Evolutionary conservation across 2,888 invertebrate species (phyloP).

Genomic region (Ennomos erosarius): DNA sequence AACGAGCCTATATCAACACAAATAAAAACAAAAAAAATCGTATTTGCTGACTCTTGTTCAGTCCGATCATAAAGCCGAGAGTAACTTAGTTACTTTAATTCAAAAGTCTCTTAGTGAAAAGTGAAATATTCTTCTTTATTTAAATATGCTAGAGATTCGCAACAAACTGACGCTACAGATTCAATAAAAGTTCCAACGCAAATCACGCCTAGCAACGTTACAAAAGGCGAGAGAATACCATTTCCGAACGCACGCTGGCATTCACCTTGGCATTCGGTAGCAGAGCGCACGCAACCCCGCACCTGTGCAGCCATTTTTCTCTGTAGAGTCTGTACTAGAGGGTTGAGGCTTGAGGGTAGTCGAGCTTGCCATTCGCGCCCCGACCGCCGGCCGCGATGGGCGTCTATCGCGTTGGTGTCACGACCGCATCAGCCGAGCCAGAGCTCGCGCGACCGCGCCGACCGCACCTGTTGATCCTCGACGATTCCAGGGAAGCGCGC

Average conservation of each 20-base stretch:
- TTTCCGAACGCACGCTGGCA: conserved; percentile 18
- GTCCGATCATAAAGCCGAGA: too few species aligned
- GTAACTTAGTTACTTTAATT: too few species aligned
- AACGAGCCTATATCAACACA: too few species aligned
- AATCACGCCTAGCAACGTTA: too few species aligned
- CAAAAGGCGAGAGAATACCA: too few species aligned
- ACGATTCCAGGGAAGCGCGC: conserved; percentile 74
- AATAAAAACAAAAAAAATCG: conserved; percentile 1
- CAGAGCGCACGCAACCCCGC: conserved; percentile 14
- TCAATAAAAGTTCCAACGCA: too few species aligned
- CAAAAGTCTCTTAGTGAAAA: too few species aligned
- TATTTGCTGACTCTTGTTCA: too few species aligned
- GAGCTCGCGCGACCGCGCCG: conserved; percentile 61
- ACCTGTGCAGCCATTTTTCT: conserved; percentile 22
- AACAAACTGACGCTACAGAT: too few species aligned
- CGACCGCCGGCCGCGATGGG: conserved; percentile 80
- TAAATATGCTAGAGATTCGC: too few species aligned
- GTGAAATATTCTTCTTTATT: too few species aligned
- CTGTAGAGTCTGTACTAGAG: conserved; percentile 5
- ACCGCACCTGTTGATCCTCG: conserved; percentile 82
- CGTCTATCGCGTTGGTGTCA: conserved; percentile 64
- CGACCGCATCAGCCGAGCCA: conserved; percentile 51
- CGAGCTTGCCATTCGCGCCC: conserved; percentile 69
- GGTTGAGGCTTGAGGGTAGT: neutral
- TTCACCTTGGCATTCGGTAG: conserved; percentile 26